Percentiles rank a stretch among this genome's conserved stretches.
phyloP scores from a whole-genome alignment of 2,113 vertebrate species.

The Grus americana region DNA sequence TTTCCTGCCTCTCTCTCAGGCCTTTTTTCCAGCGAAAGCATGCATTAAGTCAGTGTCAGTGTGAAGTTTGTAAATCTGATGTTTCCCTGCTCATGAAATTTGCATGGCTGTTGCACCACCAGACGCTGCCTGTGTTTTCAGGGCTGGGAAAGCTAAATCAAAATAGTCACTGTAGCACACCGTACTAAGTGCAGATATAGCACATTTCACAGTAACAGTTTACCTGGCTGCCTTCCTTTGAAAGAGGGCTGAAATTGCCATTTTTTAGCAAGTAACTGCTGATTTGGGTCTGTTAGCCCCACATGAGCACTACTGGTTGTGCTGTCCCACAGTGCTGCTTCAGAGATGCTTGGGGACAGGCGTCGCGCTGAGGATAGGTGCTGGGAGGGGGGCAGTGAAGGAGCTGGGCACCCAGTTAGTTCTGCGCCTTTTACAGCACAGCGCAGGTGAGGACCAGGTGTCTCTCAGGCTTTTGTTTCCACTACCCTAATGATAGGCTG shows the following conservation, averaged over 20 bases:
- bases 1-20: background rate
- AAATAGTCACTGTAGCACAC: background rate
- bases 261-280: background rate
- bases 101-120: background rate
- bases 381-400: background rate
- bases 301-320: background rate
- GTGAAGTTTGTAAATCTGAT: background rate
- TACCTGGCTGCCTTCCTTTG: background rate
- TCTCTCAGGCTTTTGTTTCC: background rate
- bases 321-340: background rate
- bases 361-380: rapidly evolving
- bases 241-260: background rate
- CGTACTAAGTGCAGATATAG: background rate
- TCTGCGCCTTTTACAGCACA: background rate
- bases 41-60: background rate
- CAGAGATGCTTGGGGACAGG: background rate
- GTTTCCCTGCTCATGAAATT: constrained; percentile 22
- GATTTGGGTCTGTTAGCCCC: background rate
- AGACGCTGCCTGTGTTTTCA: background rate
- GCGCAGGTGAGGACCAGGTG: background rate
- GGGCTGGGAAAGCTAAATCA: background rate
- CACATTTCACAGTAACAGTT: background rate
- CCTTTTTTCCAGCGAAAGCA: background rate
- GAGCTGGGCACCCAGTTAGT: background rate
- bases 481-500: background rate